phyloP scores from a whole-genome alignment of 2,797 vertebrate species.

The Typhlichthys subterraneus region DNA sequence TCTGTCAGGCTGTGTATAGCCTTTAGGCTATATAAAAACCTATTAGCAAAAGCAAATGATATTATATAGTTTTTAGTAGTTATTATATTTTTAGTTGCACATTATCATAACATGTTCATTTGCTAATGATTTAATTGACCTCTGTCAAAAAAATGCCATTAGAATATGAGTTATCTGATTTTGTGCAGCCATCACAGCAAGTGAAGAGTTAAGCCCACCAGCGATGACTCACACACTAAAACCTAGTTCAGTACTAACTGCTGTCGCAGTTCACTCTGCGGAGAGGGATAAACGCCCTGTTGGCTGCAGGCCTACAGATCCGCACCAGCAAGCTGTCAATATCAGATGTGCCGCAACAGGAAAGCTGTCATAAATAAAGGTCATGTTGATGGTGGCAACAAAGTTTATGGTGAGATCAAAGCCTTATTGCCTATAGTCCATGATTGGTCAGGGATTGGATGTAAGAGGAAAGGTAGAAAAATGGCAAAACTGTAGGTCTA shows the following conservation, averaged over 20 bases:
- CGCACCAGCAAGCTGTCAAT: slow-evolving; percentile 27
- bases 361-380: slow-evolving; percentile 25
- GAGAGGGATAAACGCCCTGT: slow-evolving; percentile 61
- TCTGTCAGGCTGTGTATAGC: no score
- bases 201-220: slow-evolving; percentile 71
- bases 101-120: no score
- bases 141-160: not conserved
- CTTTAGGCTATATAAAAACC: no score
- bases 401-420: slow-evolving; percentile 31
- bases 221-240: slow-evolving; percentile 78
- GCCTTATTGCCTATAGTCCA: not conserved
- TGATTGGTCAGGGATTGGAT: no score
- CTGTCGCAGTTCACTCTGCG: slow-evolving; percentile 68
- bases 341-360: slow-evolving; percentile 37
- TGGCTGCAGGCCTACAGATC: slow-evolving; percentile 35
- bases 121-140: not conserved
- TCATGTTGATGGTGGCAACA: slow-evolving; percentile 20
- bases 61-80: no score
- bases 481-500: no score
- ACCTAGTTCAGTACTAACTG: slow-evolving; percentile 55
- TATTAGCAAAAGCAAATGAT: no score
- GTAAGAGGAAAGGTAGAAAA: no score
- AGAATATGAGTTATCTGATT: not conserved
- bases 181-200: slow-evolving; percentile 21
- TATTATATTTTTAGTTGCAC: no score